These are phyloP conservation scores for Plemyria rubiginata DNA, from an alignment of 2,888 invertebrate genomes.

Conservation along the genomic window DNA sequence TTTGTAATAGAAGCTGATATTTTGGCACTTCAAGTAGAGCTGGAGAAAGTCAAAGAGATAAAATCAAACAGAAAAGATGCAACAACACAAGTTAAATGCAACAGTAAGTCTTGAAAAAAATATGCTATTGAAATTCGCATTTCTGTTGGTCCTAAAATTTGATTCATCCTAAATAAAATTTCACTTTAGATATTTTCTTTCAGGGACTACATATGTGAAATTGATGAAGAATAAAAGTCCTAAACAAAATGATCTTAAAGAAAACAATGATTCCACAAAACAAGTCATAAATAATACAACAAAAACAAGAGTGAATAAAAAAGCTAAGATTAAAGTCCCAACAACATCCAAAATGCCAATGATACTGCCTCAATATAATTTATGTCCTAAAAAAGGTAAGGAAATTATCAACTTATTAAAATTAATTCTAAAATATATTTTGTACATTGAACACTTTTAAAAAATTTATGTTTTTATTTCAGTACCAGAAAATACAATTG, in stretches of 20 bases:
- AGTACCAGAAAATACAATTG: constrained; percentile 73
- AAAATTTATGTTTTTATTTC: constrained; percentile 47
- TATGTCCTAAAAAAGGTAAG: constrained; percentile 65
- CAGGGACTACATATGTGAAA: constrained; percentile 66
- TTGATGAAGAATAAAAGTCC: constrained; percentile 60
- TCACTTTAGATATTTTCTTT: constrained; percentile 22
- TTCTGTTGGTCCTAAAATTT: neutral
- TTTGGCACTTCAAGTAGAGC: constrained; percentile 71
- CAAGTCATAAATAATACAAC: constrained; percentile 6
- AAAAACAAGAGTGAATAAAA: constrained; percentile 2
- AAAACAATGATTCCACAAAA: neutral
- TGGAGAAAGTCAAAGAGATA: constrained; percentile 55
- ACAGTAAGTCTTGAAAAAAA: constrained; percentile 57
- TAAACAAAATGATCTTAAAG: constrained; percentile 40
- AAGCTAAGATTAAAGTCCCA: constrained; percentile 28
- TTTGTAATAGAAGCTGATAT: constrained; percentile 71
- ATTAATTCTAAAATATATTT: too few relatives aligned
- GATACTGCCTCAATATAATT: constrained; percentile 60
- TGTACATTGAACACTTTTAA: too few relatives aligned
- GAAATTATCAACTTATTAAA: neutral
- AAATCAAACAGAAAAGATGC: constrained; percentile 60
- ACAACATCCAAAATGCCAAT: constrained; percentile 58
- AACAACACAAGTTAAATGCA: constrained; percentile 70
- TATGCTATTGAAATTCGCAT: neutral
- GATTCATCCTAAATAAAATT: neutral